A percentile compares a stretch with the other conserved stretches of the same genome.
These are phyloP conservation scores for Parnassius mnemosyne DNA, from an alignment of 2,888 invertebrate genomes.

Conservation along the genomic window DNA sequence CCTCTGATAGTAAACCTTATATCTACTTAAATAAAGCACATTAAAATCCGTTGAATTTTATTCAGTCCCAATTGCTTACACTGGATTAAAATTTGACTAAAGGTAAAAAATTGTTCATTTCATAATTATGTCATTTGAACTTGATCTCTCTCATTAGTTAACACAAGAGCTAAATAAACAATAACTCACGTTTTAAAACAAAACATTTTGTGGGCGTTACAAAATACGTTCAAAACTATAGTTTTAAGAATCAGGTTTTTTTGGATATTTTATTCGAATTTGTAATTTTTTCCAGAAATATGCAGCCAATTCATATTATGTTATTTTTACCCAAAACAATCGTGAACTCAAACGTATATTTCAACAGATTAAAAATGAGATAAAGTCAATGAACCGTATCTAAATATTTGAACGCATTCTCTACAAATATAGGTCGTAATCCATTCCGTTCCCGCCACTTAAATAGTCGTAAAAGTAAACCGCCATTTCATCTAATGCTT, in stretches of 20 bases:
- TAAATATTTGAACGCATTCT: slow-evolving; percentile 31
- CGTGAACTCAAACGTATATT: neutral
- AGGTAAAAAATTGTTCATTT: neutral
- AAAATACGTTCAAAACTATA: no score
- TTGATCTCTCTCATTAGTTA: neutral
- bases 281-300: no score
- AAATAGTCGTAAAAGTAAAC: slow-evolving; percentile 83
- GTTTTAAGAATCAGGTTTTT: no score
- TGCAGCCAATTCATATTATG: no score
- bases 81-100: neutral
- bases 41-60: neutral
- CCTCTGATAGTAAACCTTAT: slow-evolving; percentile 5
- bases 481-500: slow-evolving; percentile 80
- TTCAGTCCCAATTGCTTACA: slow-evolving; percentile 1
- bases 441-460: slow-evolving; percentile 80
- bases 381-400: slow-evolving; percentile 1
- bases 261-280: no score
- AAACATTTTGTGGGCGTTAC: no score
- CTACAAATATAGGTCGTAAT: slow-evolving; percentile 76
- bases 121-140: neutral
- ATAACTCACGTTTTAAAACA: no score
- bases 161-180: no score
- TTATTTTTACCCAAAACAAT: no score
- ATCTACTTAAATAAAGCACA: slow-evolving; percentile 5
- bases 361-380: slow-evolving; percentile 7